These are phyloP conservation scores for Rhombomys opimus DNA, from an alignment of 2,113 vertebrate genomes.

Conservation along the genomic window DNA sequence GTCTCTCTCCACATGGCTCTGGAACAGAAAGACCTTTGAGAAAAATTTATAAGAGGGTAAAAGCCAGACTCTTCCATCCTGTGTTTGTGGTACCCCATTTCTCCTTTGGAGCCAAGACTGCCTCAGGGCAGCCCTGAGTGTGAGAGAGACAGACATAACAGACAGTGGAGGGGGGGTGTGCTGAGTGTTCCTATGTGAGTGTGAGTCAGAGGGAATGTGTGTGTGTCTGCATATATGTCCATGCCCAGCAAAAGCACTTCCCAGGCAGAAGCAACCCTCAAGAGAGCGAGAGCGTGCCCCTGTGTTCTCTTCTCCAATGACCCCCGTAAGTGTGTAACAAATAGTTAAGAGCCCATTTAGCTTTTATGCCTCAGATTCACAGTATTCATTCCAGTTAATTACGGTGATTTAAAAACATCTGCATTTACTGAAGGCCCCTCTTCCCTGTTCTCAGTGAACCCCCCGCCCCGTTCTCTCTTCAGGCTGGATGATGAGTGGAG, in stretches of 20 bases:
- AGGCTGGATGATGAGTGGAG: not conserved
- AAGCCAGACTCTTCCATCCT: constrained; percentile 56
- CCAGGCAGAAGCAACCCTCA: not conserved
- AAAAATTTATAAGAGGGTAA: constrained; percentile 22
- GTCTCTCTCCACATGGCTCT: not conserved
- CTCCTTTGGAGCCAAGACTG: constrained; percentile 56
- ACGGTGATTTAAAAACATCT: constrained; percentile 83
- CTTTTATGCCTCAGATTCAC: constrained; percentile 67
- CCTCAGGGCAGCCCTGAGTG: constrained; percentile 58
- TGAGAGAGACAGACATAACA: not conserved
- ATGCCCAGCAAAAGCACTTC: not conserved
- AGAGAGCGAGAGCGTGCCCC: fast-evolving
- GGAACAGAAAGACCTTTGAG: not conserved
- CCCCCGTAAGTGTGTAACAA: constrained; percentile 73
- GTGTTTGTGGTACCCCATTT: not conserved
- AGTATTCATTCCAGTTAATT: constrained; percentile 81
- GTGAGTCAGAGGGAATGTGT: not conserved
- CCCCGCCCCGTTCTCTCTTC: constrained; percentile 54
- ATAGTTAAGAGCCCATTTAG: constrained; percentile 75
- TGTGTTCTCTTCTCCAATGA: not conserved
- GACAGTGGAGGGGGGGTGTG: not conserved
- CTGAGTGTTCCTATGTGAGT: not conserved
- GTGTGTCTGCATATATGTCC: fast-evolving
- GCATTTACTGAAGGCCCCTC: constrained; percentile 84
- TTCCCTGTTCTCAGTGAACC: constrained; percentile 64